Conservation (phyloP, 2,888 invertebrate genomes). For the Synanthedon tipuliformis region DNA sequence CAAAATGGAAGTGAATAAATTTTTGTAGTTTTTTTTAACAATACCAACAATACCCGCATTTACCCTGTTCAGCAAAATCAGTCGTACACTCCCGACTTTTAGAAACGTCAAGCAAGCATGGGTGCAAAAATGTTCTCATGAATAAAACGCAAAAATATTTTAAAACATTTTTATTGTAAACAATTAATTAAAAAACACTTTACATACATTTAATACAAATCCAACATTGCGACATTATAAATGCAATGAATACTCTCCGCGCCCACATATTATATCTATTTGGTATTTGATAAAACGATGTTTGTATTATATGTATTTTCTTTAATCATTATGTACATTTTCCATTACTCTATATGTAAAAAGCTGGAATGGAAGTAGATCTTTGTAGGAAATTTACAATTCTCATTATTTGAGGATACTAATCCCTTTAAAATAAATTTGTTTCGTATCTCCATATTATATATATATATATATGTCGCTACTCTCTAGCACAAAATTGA, state of each 20-base stretch:
- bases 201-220: slow-evolving; percentile 42
- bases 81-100: too few species aligned
- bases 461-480: too few species aligned
- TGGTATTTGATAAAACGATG: neutral
- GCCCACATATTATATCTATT: slow-evolving; percentile 8
- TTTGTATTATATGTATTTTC: neutral
- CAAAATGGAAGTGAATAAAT: slow-evolving; percentile 7
- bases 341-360: slow-evolving; percentile 2
- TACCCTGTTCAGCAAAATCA: too few species aligned
- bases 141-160: neutral
- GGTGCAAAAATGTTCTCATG: too few species aligned
- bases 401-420: too few species aligned
- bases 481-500: too few species aligned
- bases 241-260: slow-evolving; percentile 41
- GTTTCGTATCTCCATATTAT: too few species aligned
- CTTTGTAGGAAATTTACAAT: too few species aligned
- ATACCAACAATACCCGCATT: neutral
- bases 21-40: neutral
- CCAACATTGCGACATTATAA: slow-evolving; percentile 55
- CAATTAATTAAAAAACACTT: slow-evolving; percentile 62
- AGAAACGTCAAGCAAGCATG: too few species aligned
- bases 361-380: slow-evolving; percentile 19
- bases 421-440: too few species aligned
- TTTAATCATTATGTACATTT: slow-evolving; percentile 1
- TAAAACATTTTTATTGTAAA: slow-evolving; percentile 67